A percentile compares a stretch with the other conserved stretches of the same genome.
Conservation (phyloP, 2,113 vertebrate genomes). For the Paradisaea rubra region DNA sequence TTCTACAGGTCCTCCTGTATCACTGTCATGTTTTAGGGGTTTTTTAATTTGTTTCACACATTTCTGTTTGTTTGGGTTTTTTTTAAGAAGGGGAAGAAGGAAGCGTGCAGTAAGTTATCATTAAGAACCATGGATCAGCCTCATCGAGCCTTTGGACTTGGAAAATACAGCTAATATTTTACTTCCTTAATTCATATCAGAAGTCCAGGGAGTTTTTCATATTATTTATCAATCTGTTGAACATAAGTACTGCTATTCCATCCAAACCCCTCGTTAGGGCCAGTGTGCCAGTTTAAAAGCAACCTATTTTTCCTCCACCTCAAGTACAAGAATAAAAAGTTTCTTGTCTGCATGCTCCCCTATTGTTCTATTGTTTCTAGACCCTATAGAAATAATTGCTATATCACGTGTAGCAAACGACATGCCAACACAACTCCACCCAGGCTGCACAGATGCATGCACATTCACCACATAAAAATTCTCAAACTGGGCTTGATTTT, state of each 20-base stretch:
- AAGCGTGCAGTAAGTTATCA: neutral
- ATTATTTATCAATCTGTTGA: neutral
- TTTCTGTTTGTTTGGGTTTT: neutral
- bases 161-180: neutral
- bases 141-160: neutral
- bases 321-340: neutral
- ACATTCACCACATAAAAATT: neutral
- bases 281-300: neutral
- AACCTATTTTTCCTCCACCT: neutral
- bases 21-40: neutral
- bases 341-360: rapidly evolving
- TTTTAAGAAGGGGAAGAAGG: neutral
- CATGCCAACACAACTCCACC: neutral
- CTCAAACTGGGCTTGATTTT: neutral
- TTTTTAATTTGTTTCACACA: neutral
- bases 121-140: neutral
- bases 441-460: rapidly evolving
- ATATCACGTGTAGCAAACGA: rapidly evolving
- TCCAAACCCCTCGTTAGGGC: neutral
- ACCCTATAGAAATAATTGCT: neutral
- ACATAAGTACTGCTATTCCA: neutral
- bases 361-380: neutral
- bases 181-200: neutral
- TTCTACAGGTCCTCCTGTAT: neutral
- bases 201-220: neutral